Evolutionary conservation across 2,113 vertebrate genomes (phyloP), one percentile per base, ranked within the genome.

Genomic region (Rousettus leschenaultii): DNA sequence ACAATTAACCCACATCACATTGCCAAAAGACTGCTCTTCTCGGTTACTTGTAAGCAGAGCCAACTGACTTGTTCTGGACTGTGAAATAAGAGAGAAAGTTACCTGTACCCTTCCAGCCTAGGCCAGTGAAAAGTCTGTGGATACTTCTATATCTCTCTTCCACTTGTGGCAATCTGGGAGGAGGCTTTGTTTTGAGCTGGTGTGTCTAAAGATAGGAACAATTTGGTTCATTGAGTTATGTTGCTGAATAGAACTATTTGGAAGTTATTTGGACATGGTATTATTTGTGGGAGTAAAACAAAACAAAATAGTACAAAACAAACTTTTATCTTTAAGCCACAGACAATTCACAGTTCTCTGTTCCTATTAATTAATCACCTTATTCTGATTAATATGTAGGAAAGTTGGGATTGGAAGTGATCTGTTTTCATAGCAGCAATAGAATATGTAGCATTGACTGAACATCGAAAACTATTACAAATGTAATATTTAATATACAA

Each of bases 401-500:
- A 89, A n/a, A 75, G 7, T 51, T 86, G 21, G 16, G 75, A 40
- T 65, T 18, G 21, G 15, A 75, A 80, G 30, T 91, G 35, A 61
- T 19, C 8, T 63, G n/a, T 53, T 95, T 94, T 77, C 78, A 0
- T 38, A 63, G 48, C 0, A 94, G 10, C 15, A 33, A 82, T 55
- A 80, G 53, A 75, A 80, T 92, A 80, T 57, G 3, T 92, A 51
- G 0, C 21, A 24, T 15, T 84, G 18, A 75, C 7, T 89, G 57
- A 61, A n/a, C 15, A 68, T 57, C 14, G 53, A 91, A 91, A 93
- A 84, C 35, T 33, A 59, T 24, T 48, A 13, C 8, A 96, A 91
- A 59, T 84, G 5, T 65, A 55, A 68, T 48, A 84, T 48, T 22
- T 7, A 35, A 59, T 28, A 89, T 19, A 9, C 45, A 88, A 84